Evolutionary conservation across 2,888 invertebrate genomes (phyloP).

Genomic region (Therioaphis trifolii): DNA sequence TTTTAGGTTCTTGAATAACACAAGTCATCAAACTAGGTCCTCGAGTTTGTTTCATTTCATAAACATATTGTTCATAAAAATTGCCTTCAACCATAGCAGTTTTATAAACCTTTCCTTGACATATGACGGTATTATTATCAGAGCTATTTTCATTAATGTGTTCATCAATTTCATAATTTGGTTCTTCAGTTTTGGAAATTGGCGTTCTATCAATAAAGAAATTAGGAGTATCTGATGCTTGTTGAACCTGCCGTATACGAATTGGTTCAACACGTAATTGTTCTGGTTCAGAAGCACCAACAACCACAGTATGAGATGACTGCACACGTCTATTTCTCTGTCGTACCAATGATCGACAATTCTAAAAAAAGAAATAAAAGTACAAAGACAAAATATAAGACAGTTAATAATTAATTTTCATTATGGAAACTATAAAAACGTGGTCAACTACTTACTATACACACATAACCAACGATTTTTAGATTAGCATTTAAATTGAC

Average conservation of each 20-base stretch:
- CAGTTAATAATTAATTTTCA: background rate
- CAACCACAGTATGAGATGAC: conserved; percentile 37
- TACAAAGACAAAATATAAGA: background rate
- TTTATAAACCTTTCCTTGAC: conserved; percentile 43
- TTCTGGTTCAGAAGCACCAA: conserved; percentile 47
- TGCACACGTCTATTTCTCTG: conserved; percentile 28
- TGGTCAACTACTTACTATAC: conserved; percentile 38
- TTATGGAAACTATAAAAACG: background rate
- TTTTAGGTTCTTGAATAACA: conserved; percentile 56
- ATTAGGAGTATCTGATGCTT: conserved; percentile 39
- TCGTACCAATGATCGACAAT: conserved; percentile 38
- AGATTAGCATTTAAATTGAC: conserved; percentile 58
- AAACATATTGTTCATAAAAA: conserved; percentile 57
- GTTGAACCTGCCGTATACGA: conserved; percentile 53
- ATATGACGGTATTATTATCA: conserved; percentile 27
- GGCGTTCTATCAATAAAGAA: conserved; percentile 57
- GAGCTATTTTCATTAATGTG: conserved; percentile 3
- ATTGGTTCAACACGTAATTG: conserved; percentile 55
- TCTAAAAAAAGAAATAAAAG: conserved; percentile 11
- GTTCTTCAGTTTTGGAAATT: conserved; percentile 38
- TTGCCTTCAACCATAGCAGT: conserved; percentile 39
- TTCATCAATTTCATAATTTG: conserved; percentile 18
- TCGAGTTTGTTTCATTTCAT: conserved; percentile 61
- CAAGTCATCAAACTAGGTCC: conserved; percentile 59
- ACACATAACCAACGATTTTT: conserved; percentile 57